phyloP scores from a whole-genome alignment of 2,888 invertebrate genomes.

The Nezara viridula region DNA sequence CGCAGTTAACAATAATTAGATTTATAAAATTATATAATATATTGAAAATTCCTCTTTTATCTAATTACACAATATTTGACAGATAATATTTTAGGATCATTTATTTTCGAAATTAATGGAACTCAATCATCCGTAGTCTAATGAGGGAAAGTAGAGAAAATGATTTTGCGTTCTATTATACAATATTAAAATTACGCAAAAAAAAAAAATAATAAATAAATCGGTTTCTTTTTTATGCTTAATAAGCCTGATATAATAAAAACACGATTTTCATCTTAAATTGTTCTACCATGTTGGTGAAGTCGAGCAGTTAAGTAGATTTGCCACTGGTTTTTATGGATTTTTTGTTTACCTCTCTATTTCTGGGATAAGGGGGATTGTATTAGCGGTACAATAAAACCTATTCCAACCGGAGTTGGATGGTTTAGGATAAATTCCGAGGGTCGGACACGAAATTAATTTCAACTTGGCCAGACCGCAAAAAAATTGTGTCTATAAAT shows the following conservation, averaged over 20 bases:
- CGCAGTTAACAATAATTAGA: no score
- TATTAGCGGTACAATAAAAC: no score
- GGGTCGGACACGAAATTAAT: no score
- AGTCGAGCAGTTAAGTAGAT: background rate
- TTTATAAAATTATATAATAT: background rate
- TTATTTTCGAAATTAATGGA: background rate
- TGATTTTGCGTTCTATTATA: background rate
- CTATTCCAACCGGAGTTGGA: no score
- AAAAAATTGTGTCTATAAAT: no score
- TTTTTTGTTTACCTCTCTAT: no score
- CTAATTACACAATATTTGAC: background rate
- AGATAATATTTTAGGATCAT: no score
- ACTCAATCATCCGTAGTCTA: background rate
- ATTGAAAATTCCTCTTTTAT: background rate
- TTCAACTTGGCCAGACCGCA: no score
- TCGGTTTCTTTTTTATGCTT: background rate
- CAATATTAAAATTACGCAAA: background rate
- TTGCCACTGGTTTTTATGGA: no score
- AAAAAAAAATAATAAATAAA: background rate
- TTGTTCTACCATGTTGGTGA: background rate
- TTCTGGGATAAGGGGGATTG: no score
- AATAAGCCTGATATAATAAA: background rate
- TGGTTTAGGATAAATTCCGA: no score
- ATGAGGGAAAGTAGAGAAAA: background rate
- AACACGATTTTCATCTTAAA: background rate